Base-by-base conservation (phyloP, 2,888 invertebrate species). In the Sphaerophoria rueppellii region DNA sequence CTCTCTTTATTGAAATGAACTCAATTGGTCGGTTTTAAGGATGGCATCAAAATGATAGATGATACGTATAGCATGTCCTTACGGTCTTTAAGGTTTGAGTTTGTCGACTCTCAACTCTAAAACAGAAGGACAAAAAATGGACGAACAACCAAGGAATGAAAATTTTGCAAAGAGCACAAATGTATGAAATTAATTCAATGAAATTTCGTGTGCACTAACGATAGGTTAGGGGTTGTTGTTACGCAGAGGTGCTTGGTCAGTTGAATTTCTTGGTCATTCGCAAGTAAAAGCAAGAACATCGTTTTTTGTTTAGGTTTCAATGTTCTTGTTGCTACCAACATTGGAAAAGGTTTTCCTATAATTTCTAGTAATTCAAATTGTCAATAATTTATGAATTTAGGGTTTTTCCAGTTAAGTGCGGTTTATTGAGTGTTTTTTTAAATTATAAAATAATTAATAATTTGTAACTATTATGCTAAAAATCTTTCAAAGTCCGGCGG, bases 221-320 rank as follows among this genome's bases (percentile, higher is more conserved):
- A 72, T 73, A 46, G 73, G 78, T 73, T 69, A 78, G 69, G 82
- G 82, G 69, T 61, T 73, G 69, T 46, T 80, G 75, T 32, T 75
- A 57, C 55, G 63, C 11, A 48, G 40, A 79, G 65, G 74, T 74
- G 74, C 74, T 79, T 82, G 82, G 82, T 82, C 82, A 82, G 82
- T 82, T 79, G 74, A 11, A 69, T 74, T 79, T 34, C 43, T 79
- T 65, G 54, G 52, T 60, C 74, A 79, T 58, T 82, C 69, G 61
- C 67, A 73, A 61, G 69, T 73, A 82, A 69, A 50, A 14, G 79
- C 70, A 79, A 65, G 63, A 40, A 70, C 72, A 9, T 43, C 12
- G 0, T 43, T 43, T 43, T 43, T 43, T 43, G 43, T 52, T 57
- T 16, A 6, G 11, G 46, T 32, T 61, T 35, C 6, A 46, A 57